phyloP scores from a whole-genome alignment of 1,140 invertebrate genomes.

The Thereuonema tuberculata region DNA sequence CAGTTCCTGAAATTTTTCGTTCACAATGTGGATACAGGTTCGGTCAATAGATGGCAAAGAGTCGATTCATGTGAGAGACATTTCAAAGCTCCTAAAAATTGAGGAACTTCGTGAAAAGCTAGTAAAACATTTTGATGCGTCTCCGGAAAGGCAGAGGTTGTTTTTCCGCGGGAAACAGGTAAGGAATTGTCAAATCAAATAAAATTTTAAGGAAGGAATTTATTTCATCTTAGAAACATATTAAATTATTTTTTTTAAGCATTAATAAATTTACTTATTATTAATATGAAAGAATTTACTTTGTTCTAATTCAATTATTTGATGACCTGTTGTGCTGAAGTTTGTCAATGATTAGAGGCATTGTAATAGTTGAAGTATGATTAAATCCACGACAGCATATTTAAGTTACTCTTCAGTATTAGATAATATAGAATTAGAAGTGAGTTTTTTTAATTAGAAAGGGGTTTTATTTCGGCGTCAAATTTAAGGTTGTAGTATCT shows the following conservation, averaged over 20 bases:
- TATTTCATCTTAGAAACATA: too few species aligned
- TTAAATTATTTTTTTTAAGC: background rate
- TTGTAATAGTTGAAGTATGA: too few species aligned
- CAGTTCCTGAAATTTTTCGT: background rate
- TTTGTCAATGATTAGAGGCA: too few species aligned
- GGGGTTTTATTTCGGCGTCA: too few species aligned
- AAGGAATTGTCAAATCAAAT: slow-evolving; percentile 12
- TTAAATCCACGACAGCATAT: too few species aligned
- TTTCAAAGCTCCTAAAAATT: slow-evolving; percentile 43
- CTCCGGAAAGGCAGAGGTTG: slow-evolving; percentile 45
- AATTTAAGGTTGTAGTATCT: too few species aligned
- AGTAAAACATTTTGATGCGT: slow-evolving; percentile 33
- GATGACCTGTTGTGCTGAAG: background rate
- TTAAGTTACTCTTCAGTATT: too few species aligned
- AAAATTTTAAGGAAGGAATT: too few species aligned
- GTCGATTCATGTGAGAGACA: slow-evolving; percentile 34
- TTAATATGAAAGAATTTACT: too few species aligned
- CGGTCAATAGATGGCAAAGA: slow-evolving; percentile 40
- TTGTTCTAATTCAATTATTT: background rate
- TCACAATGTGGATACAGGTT: slow-evolving; percentile 44
- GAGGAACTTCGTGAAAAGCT: slow-evolving; percentile 44
- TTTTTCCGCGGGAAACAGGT: slow-evolving; percentile 67
- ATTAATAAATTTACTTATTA: background rate
- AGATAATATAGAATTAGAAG: too few species aligned
- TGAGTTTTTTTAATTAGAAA: too few species aligned